These are phyloP conservation scores for Oscheius onirici DNA, from an alignment of 2,888 invertebrate species.

Conservation along the genomic window DNA sequence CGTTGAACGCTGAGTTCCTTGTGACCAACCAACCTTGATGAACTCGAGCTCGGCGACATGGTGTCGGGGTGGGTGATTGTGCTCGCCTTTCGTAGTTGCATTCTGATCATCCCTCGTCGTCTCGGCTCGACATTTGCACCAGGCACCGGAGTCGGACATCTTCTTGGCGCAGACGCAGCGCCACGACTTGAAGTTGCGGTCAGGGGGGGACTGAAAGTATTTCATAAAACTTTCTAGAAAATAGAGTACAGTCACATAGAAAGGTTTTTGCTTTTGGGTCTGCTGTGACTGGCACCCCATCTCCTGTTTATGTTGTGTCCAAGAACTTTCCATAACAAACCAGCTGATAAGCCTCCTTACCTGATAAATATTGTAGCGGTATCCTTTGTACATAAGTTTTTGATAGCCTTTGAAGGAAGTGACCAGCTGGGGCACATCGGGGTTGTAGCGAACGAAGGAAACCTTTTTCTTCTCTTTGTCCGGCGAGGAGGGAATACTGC, in stretches of 20 bases:
- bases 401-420: constrained; percentile 71
- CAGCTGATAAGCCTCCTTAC: constrained; percentile 30
- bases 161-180: constrained; percentile 71
- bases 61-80: constrained; percentile 69
- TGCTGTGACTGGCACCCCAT: background rate
- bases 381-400: constrained; percentile 70
- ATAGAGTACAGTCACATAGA: too few relatives aligned
- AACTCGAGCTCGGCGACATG: constrained; percentile 69
- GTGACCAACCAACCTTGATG: constrained; percentile 66
- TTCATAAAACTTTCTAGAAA: background rate
- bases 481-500: constrained; percentile 55
- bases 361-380: constrained; percentile 71
- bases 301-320: too few relatives aligned
- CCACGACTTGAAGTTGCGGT: constrained; percentile 67
- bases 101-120: constrained; percentile 67
- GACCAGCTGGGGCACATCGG: constrained; percentile 66
- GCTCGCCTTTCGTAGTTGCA: constrained; percentile 67
- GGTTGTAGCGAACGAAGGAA: constrained; percentile 63
- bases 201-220: constrained; percentile 54
- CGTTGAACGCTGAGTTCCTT: background rate
- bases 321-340: too few relatives aligned
- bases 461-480: constrained; percentile 61
- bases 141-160: constrained; percentile 61
- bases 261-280: background rate
- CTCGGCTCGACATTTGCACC: constrained; percentile 69